Evolutionary conservation across 2,113 vertebrate species (phyloP).

Genomic region (Pelecanoides urinatrix): DNA sequence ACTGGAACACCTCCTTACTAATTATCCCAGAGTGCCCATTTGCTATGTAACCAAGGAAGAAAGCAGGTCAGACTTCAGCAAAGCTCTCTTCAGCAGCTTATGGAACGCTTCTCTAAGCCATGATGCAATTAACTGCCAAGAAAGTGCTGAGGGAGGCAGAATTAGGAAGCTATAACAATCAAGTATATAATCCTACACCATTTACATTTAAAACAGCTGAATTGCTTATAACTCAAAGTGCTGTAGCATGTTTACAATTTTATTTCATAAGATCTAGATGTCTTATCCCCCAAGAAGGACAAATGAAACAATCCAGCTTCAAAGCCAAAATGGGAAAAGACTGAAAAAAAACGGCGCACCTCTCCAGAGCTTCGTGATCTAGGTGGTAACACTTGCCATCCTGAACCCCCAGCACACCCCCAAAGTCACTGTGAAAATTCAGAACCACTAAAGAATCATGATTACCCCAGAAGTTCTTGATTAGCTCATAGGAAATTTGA

Average conservation of each 20-base stretch:
- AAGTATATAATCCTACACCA: constrained; percentile 57
- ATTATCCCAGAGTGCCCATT: constrained; percentile 50
- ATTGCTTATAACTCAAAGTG: constrained; percentile 60
- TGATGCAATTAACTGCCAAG: constrained; percentile 69
- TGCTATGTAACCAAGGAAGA: constrained; percentile 48
- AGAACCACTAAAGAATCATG: not conserved
- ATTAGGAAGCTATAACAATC: constrained; percentile 71
- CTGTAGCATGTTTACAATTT: constrained; percentile 15
- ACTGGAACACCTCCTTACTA: constrained; percentile 35
- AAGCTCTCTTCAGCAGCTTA: constrained; percentile 64
- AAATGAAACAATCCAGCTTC: not conserved
- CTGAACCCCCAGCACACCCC: not conserved
- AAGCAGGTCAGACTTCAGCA: constrained; percentile 44
- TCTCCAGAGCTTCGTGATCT: not conserved
- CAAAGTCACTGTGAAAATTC: not conserved
- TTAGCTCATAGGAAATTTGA: not conserved
- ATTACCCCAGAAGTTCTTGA: not conserved
- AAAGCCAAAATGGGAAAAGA: not conserved
- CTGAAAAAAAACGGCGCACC: not conserved
- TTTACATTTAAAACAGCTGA: constrained; percentile 62
- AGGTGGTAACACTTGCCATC: not conserved
- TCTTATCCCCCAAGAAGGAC: not conserved
- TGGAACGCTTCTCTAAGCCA: constrained; percentile 60
- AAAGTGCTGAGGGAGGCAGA: constrained; percentile 72
- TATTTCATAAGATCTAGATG: constrained; percentile 16